Base-by-base conservation (phyloP, 1,140 invertebrate species). In the Vollenhovia emeryi region DNA sequence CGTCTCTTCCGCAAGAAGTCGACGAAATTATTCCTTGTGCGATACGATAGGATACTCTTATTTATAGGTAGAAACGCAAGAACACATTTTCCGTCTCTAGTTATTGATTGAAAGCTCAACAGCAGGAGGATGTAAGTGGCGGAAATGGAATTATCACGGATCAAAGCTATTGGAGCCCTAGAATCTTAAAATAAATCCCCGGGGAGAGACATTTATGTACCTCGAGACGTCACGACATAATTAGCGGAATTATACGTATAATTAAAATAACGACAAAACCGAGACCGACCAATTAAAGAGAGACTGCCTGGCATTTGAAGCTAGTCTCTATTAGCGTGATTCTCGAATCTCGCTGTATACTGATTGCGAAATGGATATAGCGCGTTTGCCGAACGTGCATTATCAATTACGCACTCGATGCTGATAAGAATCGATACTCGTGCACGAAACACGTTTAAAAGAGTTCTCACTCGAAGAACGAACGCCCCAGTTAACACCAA, bases 101-200 rank as follows among this genome's bases (percentile, higher is more conserved):
- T 60, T 75, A 75, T 75, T 27, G 52, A 75, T 75, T 40, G 73
- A 60, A 60, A 60, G 15, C 50, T 74, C 15, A 24, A 59, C 15
- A 24, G 21, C 6, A 45, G 9, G 24, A 30, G 24, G 18, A 57
- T 40, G 15, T 64, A 71, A 75, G 24, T 27, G 52, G 6, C 9
- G 52, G 73, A 75, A 75, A 75, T 59, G 55, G 24, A 75, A 75
- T 59, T 40, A 36, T 75, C 9, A 60, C n/a, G 11, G 3, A 55
- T 55, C 48, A 48, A 3, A 40, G 30, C 0, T 55, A 24, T 36
- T 43, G 11, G 27, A 60, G n/a, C 6, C 3, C 21, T 60, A 40
- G 36, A 64, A 48, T 33, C 6, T 43, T n/a, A 18, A 43, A 48
- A 45, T 40, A 76, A 24, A 76, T 11, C 36, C 3, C 21, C 21